Evolutionary conservation across 23 tunicate species (phyloP).

Genomic region (Trididemnum miniatum): DNA sequence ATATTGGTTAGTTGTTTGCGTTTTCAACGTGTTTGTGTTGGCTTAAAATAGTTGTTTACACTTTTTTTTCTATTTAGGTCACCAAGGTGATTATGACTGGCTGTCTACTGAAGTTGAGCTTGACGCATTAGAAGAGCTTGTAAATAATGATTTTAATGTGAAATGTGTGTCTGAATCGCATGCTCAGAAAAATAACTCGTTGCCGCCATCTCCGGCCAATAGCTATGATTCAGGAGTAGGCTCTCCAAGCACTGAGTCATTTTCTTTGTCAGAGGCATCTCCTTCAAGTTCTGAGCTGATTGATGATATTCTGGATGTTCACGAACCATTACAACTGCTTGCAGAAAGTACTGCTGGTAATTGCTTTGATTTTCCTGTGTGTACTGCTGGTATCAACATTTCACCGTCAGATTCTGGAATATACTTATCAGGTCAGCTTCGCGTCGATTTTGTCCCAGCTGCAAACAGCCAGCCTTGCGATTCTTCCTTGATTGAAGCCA

Average conservation of each 20-base stretch:
- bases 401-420: neutral
- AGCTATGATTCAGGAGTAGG: conserved; percentile 58
- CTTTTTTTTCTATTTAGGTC: no score
- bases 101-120: neutral
- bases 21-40: no score
- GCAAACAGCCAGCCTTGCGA: neutral
- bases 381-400: neutral
- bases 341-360: neutral
- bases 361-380: neutral
- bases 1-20: no score
- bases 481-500: neutral
- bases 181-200: no score
- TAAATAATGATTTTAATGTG: neutral
- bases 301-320: neutral
- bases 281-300: neutral
- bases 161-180: no score
- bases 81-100: conserved; percentile 1
- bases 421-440: neutral
- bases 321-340: neutral
- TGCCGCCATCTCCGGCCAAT: conserved; percentile 43
- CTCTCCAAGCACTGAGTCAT: conserved; percentile 30
- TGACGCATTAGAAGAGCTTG: neutral
- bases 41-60: no score
- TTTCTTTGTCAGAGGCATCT: no score
- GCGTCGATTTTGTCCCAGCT: neutral